phyloP scores from a whole-genome alignment of 2,797 vertebrate species.

The Macrochelys suwanniensis region DNA sequence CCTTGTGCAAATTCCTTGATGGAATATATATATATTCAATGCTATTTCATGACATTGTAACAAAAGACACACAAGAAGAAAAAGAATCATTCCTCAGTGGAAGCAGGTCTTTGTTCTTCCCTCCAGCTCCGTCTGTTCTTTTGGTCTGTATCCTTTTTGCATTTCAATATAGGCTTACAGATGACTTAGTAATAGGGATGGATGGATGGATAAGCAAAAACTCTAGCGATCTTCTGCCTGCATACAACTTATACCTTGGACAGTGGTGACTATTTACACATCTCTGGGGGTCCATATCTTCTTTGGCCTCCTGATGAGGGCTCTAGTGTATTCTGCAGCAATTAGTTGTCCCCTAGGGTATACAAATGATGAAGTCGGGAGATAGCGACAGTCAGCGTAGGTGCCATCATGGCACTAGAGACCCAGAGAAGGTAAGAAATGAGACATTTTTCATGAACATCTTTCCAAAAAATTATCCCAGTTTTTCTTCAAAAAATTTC shows the following conservation, averaged over 20 bases:
- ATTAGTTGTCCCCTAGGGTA: background rate
- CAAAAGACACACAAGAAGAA: background rate
- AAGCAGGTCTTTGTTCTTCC: background rate
- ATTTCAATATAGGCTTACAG: background rate
- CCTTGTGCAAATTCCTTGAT: background rate
- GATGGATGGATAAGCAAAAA: background rate
- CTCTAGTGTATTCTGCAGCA: background rate
- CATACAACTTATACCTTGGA: background rate
- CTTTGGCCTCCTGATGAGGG: background rate
- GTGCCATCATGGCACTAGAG: background rate
- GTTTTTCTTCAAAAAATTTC: background rate
- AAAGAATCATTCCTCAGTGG: background rate
- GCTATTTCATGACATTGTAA: slow-evolving; percentile 6
- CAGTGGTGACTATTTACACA: background rate
- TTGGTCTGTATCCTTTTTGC: background rate
- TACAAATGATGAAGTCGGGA: background rate
- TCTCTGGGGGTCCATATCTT: no score
- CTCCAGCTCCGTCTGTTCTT: background rate
- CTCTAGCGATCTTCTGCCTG: background rate
- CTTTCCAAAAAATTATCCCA: background rate
- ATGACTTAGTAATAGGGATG: background rate
- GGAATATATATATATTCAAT: background rate
- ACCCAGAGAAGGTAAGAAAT: background rate
- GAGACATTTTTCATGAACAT: background rate
- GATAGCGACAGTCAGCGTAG: background rate